Percentiles rank a stretch among this genome's conserved stretches.
phyloP scores from a whole-genome alignment of 2,888 invertebrate species.

The Nycteola revayana region DNA sequence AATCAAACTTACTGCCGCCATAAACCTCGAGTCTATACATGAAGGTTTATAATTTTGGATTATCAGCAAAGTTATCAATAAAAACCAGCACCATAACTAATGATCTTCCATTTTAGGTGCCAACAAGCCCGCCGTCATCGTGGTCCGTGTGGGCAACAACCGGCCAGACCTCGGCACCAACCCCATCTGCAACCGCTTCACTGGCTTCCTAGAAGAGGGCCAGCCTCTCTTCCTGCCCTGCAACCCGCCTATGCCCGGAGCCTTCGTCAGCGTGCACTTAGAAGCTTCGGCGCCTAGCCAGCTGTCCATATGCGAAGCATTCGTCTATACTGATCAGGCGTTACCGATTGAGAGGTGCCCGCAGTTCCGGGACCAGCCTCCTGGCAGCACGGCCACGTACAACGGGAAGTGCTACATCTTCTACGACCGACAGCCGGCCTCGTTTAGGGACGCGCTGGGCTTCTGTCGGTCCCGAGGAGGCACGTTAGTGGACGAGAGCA shows the following conservation, averaged over 20 bases:
- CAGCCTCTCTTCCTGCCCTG: constrained; percentile 95
- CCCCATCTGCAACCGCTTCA: constrained; percentile 95
- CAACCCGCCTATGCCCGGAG: constrained; percentile 97
- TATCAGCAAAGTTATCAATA: too few species aligned
- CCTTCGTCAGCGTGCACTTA: constrained; percentile 95
- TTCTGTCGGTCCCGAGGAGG: constrained; percentile 93
- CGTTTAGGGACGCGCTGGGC: constrained; percentile 89
- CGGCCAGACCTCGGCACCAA: constrained; percentile 95
- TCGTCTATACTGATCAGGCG: constrained; percentile 95
- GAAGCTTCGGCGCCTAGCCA: constrained; percentile 89
- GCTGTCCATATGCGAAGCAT: constrained; percentile 95
- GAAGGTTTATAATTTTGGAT: too few species aligned
- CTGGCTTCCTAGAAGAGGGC: constrained; percentile 92
- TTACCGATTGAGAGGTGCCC: constrained; percentile 95
- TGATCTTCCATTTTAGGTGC: constrained; percentile 79
- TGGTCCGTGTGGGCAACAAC: constrained; percentile 95
- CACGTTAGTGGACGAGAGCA: constrained; percentile 94
- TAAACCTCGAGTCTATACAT: too few species aligned
- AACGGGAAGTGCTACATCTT: constrained; percentile 98
- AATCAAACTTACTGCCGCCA: too few species aligned
- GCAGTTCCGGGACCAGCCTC: constrained; percentile 95
- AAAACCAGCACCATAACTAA: too few species aligned
- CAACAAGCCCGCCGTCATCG: constrained; percentile 90
- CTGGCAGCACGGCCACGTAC: constrained; percentile 95
- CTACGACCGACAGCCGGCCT: constrained; percentile 92